A percentile compares a stretch with the other conserved stretches of the same genome.
Evolutionary conservation across 2,797 vertebrate species (phyloP).

Genomic region (Anguilla marmorata): DNA sequence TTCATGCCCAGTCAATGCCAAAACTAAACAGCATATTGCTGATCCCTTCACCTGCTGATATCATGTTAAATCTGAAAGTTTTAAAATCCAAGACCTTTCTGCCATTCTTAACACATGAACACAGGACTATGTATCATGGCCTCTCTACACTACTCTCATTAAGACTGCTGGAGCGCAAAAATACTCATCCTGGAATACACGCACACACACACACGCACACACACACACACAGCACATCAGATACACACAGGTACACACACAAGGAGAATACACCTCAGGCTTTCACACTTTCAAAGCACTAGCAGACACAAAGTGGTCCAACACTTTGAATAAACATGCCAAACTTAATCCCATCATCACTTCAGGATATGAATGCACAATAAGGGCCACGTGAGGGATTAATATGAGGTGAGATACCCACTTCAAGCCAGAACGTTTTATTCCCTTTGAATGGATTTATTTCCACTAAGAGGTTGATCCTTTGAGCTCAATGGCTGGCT

Average conservation of each 20-base stretch:
- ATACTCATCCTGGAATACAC: background rate
- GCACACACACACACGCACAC: background rate
- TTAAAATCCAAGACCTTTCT: constrained; percentile 1
- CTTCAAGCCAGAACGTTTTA: background rate
- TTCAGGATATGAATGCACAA: background rate
- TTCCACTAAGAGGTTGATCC: constrained; percentile 1
- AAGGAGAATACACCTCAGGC: background rate
- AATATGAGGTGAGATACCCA: background rate
- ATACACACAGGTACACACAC: background rate
- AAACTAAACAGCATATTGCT: background rate
- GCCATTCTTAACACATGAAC: constrained; percentile 7
- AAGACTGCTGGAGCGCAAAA: background rate
- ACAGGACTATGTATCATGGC: constrained; percentile 8
- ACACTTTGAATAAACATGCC: background rate
- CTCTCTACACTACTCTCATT: background rate
- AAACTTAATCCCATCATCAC: background rate
- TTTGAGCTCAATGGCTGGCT: background rate
- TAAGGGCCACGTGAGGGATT: background rate
- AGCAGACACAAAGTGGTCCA: background rate
- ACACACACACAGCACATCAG: background rate
- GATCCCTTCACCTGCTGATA: constrained; percentile 16
- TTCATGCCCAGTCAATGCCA: background rate
- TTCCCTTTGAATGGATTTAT: background rate
- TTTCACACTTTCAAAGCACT: background rate
- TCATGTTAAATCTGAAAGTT: background rate